A percentile compares a stretch with the other conserved stretches of the same genome.
Evolutionary conservation across 2,888 invertebrate species (phyloP).

Genomic region (Anthoptus insignis): DNA sequence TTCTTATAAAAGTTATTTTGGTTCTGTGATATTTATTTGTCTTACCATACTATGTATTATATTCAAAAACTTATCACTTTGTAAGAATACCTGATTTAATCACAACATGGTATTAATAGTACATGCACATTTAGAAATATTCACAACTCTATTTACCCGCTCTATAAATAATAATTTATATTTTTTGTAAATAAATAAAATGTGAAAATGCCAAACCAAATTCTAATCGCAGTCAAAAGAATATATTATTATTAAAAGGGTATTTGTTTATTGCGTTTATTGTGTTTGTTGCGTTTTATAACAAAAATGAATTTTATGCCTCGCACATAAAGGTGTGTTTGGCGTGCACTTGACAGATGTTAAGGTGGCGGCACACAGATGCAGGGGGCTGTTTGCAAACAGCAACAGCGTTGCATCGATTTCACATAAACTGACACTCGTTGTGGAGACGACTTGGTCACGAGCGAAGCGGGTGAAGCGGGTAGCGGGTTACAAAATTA

Average conservation of each 20-base stretch:
- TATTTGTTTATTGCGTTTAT: too few relatives aligned
- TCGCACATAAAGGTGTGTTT: conserved; percentile 16
- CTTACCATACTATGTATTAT: too few relatives aligned
- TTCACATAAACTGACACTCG: conserved; percentile 78
- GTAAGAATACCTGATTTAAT: too few relatives aligned
- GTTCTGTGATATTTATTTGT: too few relatives aligned
- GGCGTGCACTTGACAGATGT: conserved; percentile 49
- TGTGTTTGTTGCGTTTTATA: too few relatives aligned
- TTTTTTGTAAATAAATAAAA: neutral
- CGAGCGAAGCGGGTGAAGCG: conserved; percentile 45
- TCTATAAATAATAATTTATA: neutral
- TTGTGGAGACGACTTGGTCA: conserved; percentile 26
- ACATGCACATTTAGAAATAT: neutral
- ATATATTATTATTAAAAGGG: too few relatives aligned
- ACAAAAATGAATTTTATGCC: conserved; percentile 6
- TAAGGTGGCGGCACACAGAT: conserved; percentile 35
- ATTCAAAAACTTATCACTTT: too few relatives aligned
- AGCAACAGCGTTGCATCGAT: conserved; percentile 84
- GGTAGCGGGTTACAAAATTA: conserved; percentile 27
- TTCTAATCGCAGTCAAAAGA: too few relatives aligned
- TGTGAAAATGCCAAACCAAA: too few relatives aligned
- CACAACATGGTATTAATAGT: too few relatives aligned
- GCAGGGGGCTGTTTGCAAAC: conserved; percentile 79
- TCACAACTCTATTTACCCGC: neutral
- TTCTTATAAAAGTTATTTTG: conserved; percentile 19